Conservation (phyloP, 92 coral and sea anemone species). For the Epizoanthus ramosus region DNA sequence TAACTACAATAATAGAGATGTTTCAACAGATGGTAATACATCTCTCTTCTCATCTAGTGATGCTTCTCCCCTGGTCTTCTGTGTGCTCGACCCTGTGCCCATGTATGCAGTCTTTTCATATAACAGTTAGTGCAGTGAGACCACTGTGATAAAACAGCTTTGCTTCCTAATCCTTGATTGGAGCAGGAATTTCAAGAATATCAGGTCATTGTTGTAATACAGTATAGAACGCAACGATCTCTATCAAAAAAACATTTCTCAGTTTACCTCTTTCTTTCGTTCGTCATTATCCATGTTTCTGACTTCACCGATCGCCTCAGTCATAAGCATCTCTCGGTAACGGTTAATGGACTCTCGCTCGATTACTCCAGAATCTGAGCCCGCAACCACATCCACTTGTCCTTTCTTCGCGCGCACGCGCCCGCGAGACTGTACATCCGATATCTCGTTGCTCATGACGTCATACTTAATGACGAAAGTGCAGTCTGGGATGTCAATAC, state of each 20-base stretch:
- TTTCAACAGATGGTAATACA: no score
- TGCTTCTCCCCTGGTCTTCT: no score
- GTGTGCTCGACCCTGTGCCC: no score
- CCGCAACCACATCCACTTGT: constrained; percentile 67
- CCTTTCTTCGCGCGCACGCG: constrained; percentile 82
- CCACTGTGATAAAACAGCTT: not conserved
- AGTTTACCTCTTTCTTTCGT: constrained; percentile 54
- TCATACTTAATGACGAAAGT: constrained; percentile 80
- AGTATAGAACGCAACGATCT: no score
- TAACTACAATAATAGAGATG: no score
- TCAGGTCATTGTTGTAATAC: no score
- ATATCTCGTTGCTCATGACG: constrained; percentile 85
- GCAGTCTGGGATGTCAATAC: constrained; percentile 86
- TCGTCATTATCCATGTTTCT: constrained; percentile 47
- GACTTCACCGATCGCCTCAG: constrained; percentile 59
- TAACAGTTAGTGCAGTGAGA: not conserved
- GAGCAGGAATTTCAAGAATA: no score
- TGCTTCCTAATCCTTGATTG: no score
- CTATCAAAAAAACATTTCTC: no score
- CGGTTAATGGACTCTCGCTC: constrained; percentile 75
- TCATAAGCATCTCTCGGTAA: constrained; percentile 79
- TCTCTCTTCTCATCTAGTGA: no score
- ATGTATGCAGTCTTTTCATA: no score
- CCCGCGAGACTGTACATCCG: constrained; percentile 91
- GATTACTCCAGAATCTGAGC: constrained; percentile 61